These are phyloP conservation scores for Eupristina koningsbergeri DNA, from an alignment of 1,140 invertebrate genomes.

Conservation along the genomic window DNA sequence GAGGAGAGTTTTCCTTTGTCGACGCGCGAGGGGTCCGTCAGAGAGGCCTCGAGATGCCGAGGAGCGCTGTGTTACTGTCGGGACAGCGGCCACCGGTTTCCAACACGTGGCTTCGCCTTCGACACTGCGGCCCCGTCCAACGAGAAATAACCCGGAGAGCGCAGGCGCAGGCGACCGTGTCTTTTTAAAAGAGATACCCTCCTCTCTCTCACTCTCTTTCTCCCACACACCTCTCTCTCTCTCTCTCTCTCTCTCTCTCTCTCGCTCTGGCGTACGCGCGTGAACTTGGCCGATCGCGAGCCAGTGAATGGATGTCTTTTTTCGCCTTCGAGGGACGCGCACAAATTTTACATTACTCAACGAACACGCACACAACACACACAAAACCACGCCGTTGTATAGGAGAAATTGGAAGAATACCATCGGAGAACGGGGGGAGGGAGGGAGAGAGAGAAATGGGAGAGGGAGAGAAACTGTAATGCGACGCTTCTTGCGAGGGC, in stretches of 20 bases:
- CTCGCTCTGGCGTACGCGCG: background rate
- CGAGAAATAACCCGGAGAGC: conserved; percentile 1
- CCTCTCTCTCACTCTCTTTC: background rate
- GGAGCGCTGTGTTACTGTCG: background rate
- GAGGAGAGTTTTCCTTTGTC: background rate
- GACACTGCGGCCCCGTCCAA: background rate
- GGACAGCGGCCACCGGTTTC: conserved; percentile 48
- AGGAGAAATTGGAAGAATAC: no score
- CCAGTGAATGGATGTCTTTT: conserved; percentile 2
- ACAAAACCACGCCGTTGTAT: no score
- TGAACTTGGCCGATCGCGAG: conserved; percentile 24
- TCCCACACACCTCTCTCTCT: background rate
- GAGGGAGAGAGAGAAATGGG: no score
- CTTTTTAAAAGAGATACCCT: background rate
- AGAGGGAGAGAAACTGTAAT: no score
- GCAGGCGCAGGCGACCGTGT: conserved; percentile 1
- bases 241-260: no score
- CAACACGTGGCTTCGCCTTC: conserved; percentile 53
- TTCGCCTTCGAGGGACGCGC: background rate
- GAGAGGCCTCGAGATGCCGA: background rate
- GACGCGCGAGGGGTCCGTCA: background rate
- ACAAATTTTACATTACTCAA: background rate
- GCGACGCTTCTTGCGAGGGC: no score
- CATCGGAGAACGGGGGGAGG: no score
- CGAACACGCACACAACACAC: no score